Percentiles rank a stretch among this genome's conserved stretches.
These are phyloP conservation scores for Macrobrachium nipponense DNA, from an alignment of 1,140 invertebrate genomes.

Conservation along the genomic window DNA sequence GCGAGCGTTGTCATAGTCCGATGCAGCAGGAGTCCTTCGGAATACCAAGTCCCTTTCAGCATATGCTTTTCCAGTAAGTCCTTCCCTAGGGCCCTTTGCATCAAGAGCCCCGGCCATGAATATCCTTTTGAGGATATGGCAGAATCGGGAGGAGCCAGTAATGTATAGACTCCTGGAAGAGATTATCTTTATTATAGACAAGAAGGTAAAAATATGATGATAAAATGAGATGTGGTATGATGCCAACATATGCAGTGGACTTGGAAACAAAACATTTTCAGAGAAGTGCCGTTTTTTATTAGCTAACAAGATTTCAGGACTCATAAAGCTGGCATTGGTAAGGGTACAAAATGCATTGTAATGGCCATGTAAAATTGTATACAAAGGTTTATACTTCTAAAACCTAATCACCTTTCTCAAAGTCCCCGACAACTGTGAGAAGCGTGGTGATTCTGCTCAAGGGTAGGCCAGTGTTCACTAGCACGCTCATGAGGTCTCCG, in stretches of 20 bases:
- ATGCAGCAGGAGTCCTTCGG: slow-evolving; percentile 42
- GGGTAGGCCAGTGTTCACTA: slow-evolving; percentile 36
- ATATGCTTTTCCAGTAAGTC: slow-evolving; percentile 41
- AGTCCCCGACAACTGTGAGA: slow-evolving; percentile 29
- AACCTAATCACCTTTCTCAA: background rate
- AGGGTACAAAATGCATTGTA: too few relatives aligned
- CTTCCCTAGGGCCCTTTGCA: slow-evolving; percentile 27
- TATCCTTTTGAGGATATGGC: slow-evolving; percentile 62
- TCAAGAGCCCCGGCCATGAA: slow-evolving; percentile 56
- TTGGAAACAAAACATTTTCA: too few relatives aligned
- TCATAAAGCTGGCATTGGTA: too few relatives aligned
- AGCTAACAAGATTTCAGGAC: too few relatives aligned
- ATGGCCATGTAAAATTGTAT: background rate
- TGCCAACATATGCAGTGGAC: too few relatives aligned
- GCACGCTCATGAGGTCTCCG: slow-evolving; percentile 44
- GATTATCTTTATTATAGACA: background rate
- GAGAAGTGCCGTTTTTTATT: too few relatives aligned
- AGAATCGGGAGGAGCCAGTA: slow-evolving; percentile 56
- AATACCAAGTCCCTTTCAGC: slow-evolving; percentile 49
- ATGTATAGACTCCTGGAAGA: slow-evolving; percentile 34
- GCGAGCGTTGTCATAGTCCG: slow-evolving; percentile 49
- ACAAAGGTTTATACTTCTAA: background rate
- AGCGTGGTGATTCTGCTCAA: slow-evolving; percentile 46
- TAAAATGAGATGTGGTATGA: background rate
- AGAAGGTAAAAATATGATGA: background rate